Evolutionary conservation across 1,140 invertebrate species (phyloP).

Genomic region (Pissodes strobi): DNA sequence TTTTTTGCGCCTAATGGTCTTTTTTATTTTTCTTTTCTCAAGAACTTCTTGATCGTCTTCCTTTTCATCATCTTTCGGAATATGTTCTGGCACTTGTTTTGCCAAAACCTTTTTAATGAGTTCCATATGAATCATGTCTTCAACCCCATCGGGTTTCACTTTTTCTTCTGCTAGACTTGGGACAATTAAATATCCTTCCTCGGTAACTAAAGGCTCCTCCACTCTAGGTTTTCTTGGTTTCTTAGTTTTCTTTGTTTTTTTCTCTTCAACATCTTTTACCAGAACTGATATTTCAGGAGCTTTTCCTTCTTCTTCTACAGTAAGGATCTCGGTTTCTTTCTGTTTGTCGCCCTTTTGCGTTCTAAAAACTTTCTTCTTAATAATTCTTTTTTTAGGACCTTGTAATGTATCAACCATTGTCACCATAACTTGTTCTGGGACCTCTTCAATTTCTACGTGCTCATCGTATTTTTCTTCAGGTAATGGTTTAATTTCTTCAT

Average conservation of each 20-base stretch:
- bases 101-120: conserved; percentile 46
- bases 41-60: conserved; percentile 34
- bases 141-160: conserved; percentile 22
- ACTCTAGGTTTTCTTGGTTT: conserved; percentile 45
- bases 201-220: conserved; percentile 32
- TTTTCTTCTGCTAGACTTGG: conserved; percentile 43
- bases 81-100: conserved; percentile 51
- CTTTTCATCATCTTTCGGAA: conserved; percentile 42
- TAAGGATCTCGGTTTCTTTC: conserved; percentile 50
- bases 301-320: conserved; percentile 54
- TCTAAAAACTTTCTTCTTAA: conserved; percentile 53
- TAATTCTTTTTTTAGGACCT: conserved; percentile 49
- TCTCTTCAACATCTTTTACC: conserved; percentile 47
- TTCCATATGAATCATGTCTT: conserved; percentile 34
- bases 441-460: conserved; percentile 44
- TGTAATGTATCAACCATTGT: conserved; percentile 44
- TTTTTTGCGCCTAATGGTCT: conserved; percentile 23
- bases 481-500: conserved; percentile 46
- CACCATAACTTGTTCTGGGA: conserved; percentile 52
- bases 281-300: conserved; percentile 51
- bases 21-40: conserved; percentile 13
- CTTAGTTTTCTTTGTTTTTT: conserved; percentile 54
- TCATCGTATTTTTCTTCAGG: conserved; percentile 17
- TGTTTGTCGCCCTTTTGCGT: conserved; percentile 51
- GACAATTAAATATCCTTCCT: conserved; percentile 39